Conservation (phyloP, 2,797 vertebrate species). For the Labroides dimidiatus region DNA sequence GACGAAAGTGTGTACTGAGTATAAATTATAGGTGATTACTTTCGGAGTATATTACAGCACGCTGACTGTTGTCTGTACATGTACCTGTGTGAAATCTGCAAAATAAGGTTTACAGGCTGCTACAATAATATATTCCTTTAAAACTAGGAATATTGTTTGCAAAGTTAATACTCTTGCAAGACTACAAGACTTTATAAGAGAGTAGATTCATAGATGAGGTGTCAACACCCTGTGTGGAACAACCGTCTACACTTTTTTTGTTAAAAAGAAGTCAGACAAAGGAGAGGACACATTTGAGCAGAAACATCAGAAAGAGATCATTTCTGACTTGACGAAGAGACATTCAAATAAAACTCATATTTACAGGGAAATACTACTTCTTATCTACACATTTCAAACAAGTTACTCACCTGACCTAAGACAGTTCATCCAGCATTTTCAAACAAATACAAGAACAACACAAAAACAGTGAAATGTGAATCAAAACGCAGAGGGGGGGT, state of each 20-base stretch:
- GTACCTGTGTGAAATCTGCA: slow-evolving; percentile 79
- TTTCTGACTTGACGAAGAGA: slow-evolving; percentile 28
- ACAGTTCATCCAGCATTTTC: slow-evolving; percentile 41
- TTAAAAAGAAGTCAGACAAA: slow-evolving; percentile 27
- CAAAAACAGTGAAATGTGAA: not conserved
- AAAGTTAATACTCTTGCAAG: slow-evolving; percentile 59
- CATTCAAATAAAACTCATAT: slow-evolving; percentile 39
- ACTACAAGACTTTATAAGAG: slow-evolving; percentile 63
- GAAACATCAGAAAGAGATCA: slow-evolving; percentile 32
- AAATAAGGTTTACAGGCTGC: slow-evolving; percentile 66
- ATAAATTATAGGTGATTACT: slow-evolving; percentile 74
- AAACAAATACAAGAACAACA: slow-evolving; percentile 6
- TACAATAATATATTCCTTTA: slow-evolving; percentile 75
- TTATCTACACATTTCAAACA: slow-evolving; percentile 29
- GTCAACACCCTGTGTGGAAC: slow-evolving; percentile 55
- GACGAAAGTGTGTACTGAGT: slow-evolving; percentile 70
- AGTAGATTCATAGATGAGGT: slow-evolving; percentile 51
- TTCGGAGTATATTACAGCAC: slow-evolving; percentile 64
- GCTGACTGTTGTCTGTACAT: slow-evolving; percentile 71
- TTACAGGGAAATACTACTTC: slow-evolving; percentile 43
- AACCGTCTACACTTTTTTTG: slow-evolving; percentile 31
- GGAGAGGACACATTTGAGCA: slow-evolving; percentile 15
- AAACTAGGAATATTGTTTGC: slow-evolving; percentile 75
- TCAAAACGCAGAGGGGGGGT: slow-evolving; percentile 18
- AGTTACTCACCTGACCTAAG: slow-evolving; percentile 30